These are phyloP conservation scores for Artibeus lituratus DNA, from an alignment of 2,797 vertebrate species.

Conservation along the genomic window DNA sequence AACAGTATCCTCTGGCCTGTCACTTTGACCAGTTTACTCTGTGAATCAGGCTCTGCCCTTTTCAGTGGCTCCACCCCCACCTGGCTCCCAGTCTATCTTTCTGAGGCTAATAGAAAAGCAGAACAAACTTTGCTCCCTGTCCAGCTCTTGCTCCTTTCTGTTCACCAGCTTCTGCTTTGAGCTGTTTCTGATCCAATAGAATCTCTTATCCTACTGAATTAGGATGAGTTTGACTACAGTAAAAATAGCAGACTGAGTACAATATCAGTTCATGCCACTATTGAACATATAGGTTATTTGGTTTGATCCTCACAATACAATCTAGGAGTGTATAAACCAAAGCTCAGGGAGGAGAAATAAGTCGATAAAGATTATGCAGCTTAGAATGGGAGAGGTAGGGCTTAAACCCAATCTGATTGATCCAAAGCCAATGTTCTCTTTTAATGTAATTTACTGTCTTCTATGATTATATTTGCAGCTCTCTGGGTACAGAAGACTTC, in stretches of 20 bases:
- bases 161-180: background rate
- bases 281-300: background rate
- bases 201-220: background rate
- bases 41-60: background rate
- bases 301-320: background rate
- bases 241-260: background rate
- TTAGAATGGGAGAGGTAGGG: background rate
- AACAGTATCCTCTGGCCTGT: background rate
- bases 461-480: background rate
- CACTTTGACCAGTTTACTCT: constrained; percentile 4
- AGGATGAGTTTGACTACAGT: background rate
- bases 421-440: background rate
- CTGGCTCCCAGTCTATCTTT: background rate
- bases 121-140: background rate
- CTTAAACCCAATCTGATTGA: background rate
- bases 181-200: background rate
- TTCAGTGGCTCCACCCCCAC: background rate
- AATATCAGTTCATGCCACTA: background rate
- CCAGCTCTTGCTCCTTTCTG: background rate
- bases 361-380: background rate
- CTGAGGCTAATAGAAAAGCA: background rate
- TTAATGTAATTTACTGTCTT: background rate
- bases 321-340: background rate
- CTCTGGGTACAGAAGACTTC: background rate
- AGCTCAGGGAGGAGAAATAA: background rate